Percentiles rank a stretch among this genome's conserved stretches.
Conservation (phyloP, 2,888 invertebrate species). For the Lycocerus yunnanus region DNA sequence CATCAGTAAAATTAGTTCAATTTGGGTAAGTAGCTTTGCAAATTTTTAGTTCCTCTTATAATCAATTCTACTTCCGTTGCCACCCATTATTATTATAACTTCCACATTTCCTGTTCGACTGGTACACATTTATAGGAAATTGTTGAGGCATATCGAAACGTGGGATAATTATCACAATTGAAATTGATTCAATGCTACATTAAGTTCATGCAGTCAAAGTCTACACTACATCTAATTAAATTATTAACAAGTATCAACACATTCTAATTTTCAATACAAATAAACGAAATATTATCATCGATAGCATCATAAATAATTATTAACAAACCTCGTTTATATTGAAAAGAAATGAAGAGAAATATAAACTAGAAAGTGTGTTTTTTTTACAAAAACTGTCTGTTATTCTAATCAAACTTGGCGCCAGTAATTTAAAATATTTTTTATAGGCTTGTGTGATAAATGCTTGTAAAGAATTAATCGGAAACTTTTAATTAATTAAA, state of each 20-base stretch:
- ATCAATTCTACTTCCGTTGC: neutral
- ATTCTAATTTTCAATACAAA: neutral
- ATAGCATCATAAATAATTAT: neutral
- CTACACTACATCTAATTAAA: neutral
- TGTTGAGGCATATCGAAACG: neutral
- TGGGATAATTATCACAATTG: neutral
- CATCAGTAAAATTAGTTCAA: neutral
- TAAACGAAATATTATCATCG: neutral
- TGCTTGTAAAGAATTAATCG: neutral
- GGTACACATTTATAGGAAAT: neutral
- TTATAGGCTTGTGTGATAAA: neutral
- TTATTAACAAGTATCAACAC: neutral
- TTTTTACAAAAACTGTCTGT: conserved; percentile 2
- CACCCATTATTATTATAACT: neutral
- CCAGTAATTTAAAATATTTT: neutral
- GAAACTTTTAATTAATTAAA: neutral
- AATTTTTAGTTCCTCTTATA: neutral
- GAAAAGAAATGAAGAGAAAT: neutral
- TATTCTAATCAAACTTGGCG: conserved; percentile 17
- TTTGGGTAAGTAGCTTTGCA: neutral
- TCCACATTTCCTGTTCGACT: neutral
- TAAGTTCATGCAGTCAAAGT: neutral
- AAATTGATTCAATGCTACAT: neutral
- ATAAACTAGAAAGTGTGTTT: neutral
- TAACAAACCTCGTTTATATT: neutral